These are phyloP conservation scores for Drosophila mimica DNA, from an alignment of 2,888 invertebrate genomes.

Conservation along the genomic window DNA sequence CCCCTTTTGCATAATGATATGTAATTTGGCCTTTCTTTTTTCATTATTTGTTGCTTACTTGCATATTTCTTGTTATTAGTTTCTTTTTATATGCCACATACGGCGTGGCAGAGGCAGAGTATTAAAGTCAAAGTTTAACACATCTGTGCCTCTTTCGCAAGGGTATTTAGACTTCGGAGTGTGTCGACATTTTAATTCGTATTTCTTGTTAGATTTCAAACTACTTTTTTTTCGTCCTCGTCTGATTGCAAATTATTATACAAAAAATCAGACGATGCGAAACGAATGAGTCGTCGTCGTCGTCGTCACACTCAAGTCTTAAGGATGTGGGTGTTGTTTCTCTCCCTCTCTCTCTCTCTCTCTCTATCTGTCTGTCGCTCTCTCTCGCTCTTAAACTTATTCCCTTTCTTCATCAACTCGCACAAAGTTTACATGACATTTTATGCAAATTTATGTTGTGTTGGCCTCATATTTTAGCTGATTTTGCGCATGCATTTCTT, in stretches of 20 bases:
- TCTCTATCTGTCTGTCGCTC: neutral
- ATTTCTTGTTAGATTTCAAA: neutral
- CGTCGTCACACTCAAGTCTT: neutral
- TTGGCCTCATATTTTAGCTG: constrained; percentile 29
- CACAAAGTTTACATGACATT: constrained; percentile 50
- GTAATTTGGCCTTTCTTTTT: constrained; percentile 72
- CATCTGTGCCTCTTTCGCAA: neutral
- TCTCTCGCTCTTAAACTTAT: neutral
- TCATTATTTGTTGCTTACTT: constrained; percentile 46
- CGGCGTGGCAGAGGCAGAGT: neutral
- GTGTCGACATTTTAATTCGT: neutral
- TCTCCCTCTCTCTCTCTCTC: neutral
- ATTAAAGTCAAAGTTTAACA: neutral
- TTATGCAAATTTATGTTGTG: constrained; percentile 67
- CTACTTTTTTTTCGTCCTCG: neutral
- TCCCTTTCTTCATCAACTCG: neutral
- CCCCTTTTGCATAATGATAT: constrained; percentile 66
- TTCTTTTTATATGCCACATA: constrained; percentile 23
- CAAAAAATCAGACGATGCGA: constrained; percentile 4
- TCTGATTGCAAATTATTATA: constrained; percentile 77
- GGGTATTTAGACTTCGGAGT: neutral
- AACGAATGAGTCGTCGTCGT: neutral
- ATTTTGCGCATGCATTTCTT: constrained; percentile 48
- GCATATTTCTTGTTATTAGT: constrained; percentile 42
- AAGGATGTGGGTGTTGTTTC: constrained; percentile 17